Percentiles rank a stretch among this genome's conserved stretches.
Evolutionary conservation across 2,888 invertebrate genomes (phyloP).

Genomic region (Pristionchus exspectatus): DNA sequence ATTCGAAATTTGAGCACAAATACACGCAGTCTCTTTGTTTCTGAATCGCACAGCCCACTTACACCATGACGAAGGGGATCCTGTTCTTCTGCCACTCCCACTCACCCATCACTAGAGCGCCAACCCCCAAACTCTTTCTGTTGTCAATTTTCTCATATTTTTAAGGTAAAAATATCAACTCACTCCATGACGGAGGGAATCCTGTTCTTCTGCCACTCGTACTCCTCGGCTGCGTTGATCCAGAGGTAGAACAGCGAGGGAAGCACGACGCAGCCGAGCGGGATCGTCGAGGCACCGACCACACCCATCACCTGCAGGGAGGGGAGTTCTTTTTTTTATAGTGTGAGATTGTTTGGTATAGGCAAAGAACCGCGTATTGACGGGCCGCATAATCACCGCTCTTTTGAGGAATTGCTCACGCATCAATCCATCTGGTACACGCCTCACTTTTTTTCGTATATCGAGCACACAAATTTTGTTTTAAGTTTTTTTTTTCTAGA

Average conservation of each 20-base stretch:
- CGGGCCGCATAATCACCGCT: neutral
- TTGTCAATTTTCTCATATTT: neutral
- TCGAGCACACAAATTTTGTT: too few relatives aligned
- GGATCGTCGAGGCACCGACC: conserved; percentile 71
- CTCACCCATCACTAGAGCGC: neutral
- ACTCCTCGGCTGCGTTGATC: conserved; percentile 68
- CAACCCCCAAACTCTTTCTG: too few relatives aligned
- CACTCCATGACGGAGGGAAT: conserved; percentile 67
- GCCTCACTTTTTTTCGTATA: too few relatives aligned
- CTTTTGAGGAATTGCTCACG: too few relatives aligned
- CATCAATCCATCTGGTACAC: too few relatives aligned
- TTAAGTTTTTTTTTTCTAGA: too few relatives aligned
- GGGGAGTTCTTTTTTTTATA: too few relatives aligned
- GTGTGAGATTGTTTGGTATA: too few relatives aligned
- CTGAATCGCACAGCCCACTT: too few relatives aligned
- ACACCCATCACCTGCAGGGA: neutral
- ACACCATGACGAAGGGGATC: neutral
- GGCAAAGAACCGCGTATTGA: neutral
- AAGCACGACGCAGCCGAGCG: conserved; percentile 72
- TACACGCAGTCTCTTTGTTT: too few relatives aligned
- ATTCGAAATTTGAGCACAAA: too few relatives aligned
- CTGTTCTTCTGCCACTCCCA: neutral
- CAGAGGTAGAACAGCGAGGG: conserved; percentile 72
- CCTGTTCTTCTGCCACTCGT: conserved; percentile 69
- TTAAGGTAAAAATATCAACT: too few relatives aligned